Evolutionary conservation across 2,888 invertebrate species (phyloP).

Genomic region (Pogonocherus hispidulus): DNA sequence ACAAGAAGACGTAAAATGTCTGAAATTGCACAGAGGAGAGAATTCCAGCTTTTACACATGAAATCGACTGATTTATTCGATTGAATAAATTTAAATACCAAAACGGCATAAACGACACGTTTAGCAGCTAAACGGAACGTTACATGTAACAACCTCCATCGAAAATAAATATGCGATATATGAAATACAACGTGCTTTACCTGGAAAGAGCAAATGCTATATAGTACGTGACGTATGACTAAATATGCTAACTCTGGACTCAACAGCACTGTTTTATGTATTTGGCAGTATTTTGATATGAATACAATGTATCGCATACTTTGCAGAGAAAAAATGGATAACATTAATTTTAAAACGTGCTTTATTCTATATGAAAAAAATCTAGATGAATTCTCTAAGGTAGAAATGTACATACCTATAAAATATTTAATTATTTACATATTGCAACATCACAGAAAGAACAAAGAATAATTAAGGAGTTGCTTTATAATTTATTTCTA

Average conservation of each 20-base stretch:
- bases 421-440: no score
- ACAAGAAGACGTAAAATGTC: conserved; percentile 57
- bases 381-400: no score
- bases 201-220: conserved; percentile 30
- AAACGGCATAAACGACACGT: conserved; percentile 56
- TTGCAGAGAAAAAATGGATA: not conserved
- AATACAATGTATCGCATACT: not conserved
- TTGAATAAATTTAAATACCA: conserved; percentile 61
- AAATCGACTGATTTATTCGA: conserved; percentile 60
- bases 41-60: conserved; percentile 59
- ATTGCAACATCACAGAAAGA: no score
- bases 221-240: conserved; percentile 26
- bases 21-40: conserved; percentile 53
- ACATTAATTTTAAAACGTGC: no score
- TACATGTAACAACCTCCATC: conserved; percentile 42
- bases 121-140: conserved; percentile 49
- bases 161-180: conserved; percentile 34
- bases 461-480: no score
- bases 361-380: no score
- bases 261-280: conserved; percentile 15
- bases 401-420: no score
- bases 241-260: conserved; percentile 31
- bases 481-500: no score
- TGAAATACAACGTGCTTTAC: conserved; percentile 29
- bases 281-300: conserved; percentile 21